Conservation (phyloP, 2,888 invertebrate genomes). For the Andrena chrysosceles region DNA sequence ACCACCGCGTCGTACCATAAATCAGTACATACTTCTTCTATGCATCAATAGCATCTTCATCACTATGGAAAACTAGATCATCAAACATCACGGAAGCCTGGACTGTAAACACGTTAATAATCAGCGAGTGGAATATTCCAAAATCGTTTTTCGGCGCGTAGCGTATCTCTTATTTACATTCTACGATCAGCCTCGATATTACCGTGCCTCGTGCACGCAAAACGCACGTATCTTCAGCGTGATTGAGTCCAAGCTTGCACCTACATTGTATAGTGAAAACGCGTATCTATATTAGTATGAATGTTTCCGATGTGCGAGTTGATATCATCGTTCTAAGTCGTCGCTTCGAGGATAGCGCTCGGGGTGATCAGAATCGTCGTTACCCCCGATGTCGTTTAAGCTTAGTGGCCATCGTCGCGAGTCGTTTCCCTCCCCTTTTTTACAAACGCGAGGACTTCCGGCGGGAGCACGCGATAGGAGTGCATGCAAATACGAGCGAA, state of each 20-base stretch:
- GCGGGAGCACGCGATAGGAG: constrained; percentile 21
- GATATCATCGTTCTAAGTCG: constrained; percentile 53
- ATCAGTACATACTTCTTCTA: constrained; percentile 10
- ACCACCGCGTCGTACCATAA: too few relatives aligned
- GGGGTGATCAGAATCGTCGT: constrained; percentile 26
- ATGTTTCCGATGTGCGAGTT: constrained; percentile 58
- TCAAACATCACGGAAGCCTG: neutral
- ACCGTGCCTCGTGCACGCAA: neutral
- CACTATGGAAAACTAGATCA: too few relatives aligned
- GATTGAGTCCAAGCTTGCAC: constrained; percentile 43
- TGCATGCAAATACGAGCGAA: constrained; percentile 33
- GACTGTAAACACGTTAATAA: neutral
- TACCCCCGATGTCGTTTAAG: constrained; percentile 31
- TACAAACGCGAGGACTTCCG: constrained; percentile 34
- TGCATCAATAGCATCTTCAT: too few relatives aligned
- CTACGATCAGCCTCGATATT: constrained; percentile 6
- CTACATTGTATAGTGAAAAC: constrained; percentile 52
- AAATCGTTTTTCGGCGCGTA: neutral
- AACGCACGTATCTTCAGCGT: constrained; percentile 30
- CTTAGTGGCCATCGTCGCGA: constrained; percentile 29
- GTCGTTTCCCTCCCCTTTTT: constrained; percentile 26
- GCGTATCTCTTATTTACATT: neutral
- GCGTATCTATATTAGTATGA: constrained; percentile 57
- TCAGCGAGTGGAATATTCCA: neutral
- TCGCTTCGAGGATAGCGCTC: constrained; percentile 27